Conservation (phyloP, 1,140 invertebrate genomes). For the Scaptomyza pallida region DNA sequence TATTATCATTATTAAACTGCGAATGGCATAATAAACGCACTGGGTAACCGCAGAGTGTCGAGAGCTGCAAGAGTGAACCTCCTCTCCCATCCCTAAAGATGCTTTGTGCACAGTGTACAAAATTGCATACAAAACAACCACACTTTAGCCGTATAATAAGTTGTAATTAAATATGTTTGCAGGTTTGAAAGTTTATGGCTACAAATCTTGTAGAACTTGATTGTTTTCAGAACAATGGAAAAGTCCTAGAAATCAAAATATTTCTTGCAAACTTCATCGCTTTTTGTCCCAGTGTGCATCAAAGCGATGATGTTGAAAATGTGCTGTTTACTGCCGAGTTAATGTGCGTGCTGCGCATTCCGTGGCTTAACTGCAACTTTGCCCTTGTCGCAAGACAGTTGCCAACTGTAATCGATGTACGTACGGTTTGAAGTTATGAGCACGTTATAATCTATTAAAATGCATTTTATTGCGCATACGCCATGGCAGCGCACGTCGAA, state of each 20-base stretch:
- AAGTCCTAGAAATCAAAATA: too few species aligned
- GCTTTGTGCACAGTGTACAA: constrained; percentile 42
- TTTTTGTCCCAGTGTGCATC: constrained; percentile 38
- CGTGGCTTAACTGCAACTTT: constrained; percentile 55
- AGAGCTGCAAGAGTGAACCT: constrained; percentile 24
- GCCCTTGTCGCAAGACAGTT: constrained; percentile 42
- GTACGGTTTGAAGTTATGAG: constrained; percentile 59
- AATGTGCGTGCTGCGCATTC: constrained; percentile 52
- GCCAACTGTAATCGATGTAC: constrained; percentile 56
- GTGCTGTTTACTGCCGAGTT: constrained; percentile 69
- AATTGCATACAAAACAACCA: constrained; percentile 2
- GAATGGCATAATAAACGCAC: constrained; percentile 81
- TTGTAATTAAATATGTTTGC: too few species aligned
- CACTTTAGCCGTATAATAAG: too few species aligned
- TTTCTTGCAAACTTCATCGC: too few species aligned
- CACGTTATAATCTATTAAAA: constrained; percentile 75
- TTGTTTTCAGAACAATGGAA: too few species aligned
- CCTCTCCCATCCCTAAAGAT: constrained; percentile 26
- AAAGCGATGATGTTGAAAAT: constrained; percentile 43
- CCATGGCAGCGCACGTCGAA: constrained; percentile 37
- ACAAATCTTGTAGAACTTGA: too few species aligned
- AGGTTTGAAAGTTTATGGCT: too few species aligned
- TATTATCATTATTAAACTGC: constrained; percentile 83
- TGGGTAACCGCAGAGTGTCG: constrained; percentile 64
- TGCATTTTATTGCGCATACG: constrained; percentile 76